Percentiles rank a stretch among this genome's conserved stretches.
Evolutionary conservation across 64 coral and sea anemone genomes (phyloP).

Genomic region (Porites lutea): DNA sequence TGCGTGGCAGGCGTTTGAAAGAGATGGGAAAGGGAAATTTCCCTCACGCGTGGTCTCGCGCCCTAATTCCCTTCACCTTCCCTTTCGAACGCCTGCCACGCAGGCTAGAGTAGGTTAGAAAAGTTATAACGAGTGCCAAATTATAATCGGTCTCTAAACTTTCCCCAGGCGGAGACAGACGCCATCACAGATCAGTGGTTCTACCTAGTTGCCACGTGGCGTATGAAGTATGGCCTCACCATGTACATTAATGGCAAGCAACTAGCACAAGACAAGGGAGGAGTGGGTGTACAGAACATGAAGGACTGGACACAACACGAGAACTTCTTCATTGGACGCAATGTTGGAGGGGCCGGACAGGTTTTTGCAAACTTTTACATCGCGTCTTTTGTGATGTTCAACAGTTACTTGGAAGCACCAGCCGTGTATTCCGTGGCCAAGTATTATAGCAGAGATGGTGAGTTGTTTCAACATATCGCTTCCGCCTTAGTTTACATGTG

Average conservation of each 20-base stretch:
- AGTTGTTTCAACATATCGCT: background rate
- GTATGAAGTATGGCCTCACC: constrained; percentile 55
- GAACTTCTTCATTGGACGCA: constrained; percentile 84
- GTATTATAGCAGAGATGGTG: constrained; percentile 87
- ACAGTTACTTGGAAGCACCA: constrained; percentile 37
- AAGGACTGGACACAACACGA: constrained; percentile 57
- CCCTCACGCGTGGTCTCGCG: too few species aligned
- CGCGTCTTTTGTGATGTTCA: constrained; percentile 84
- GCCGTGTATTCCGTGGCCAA: constrained; percentile 63
- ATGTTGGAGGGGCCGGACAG: constrained; percentile 61
- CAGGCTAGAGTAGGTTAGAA: too few species aligned
- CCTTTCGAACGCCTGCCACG: too few species aligned
- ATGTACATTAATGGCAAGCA: constrained; percentile 72
- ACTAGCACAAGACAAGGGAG: constrained; percentile 58
- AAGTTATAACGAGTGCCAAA: too few species aligned
- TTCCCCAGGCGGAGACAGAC: constrained; percentile 74
- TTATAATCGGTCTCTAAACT: too few species aligned
- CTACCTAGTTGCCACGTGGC: constrained; percentile 79
- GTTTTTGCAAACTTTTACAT: constrained; percentile 82
- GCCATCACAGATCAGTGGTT: constrained; percentile 74
- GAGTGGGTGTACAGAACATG: constrained; percentile 66
- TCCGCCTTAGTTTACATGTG: too few species aligned
- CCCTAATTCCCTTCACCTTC: too few species aligned
- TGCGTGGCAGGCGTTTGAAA: too few species aligned
- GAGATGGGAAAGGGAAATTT: too few species aligned